Evolutionary conservation across 2,888 invertebrate species (phyloP), one percentile per base, ranked within the genome.

Genomic region (Priocnemis perturbator): DNA sequence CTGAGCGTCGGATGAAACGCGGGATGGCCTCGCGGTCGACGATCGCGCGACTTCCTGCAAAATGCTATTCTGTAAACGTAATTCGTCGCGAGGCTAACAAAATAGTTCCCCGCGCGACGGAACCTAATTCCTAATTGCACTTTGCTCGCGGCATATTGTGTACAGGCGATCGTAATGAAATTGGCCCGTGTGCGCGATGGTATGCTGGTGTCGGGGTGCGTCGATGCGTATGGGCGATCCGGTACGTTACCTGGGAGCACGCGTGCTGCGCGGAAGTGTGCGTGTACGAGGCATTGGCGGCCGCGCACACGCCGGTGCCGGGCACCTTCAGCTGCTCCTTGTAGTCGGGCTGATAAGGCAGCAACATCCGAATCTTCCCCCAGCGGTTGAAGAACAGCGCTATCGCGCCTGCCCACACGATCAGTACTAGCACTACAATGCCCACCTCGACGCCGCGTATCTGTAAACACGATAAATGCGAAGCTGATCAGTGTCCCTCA

Each of bases 291-390:
- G 91, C 85, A 76, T 90, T 91, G 11, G 91, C 90, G 53, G 93
- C 92, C 30, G 92, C 91, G 87, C 94, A 94, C 2, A 93, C 93
- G 0, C 93, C 93, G 0, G 94, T 93, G 7, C 94, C 94, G 3
- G 94, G 94, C 45, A 94, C 94, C 91, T 96, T 96, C 61, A 96
- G 90, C 87, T 96, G 96, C 83, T 96, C 96, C 86, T 97, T 97
- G 89, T 96, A 97, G 88, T 96, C 96, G 14, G 97, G 97, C 85
- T 97, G 97, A 88, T 97, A 97, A 4, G 97, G 97, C 79, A 97
- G 91, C 79, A 97, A 91, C 96, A 97, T 97, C 56, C 97, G 93
- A 87, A 97, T 97, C 92, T 97, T 97, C 86, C 97, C 97, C 97
- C 97, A 97, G 75, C 97, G 94, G 90, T 97, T 97, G 92, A 97